Percentiles rank a stretch among this genome's conserved stretches.
Conservation (phyloP, 2,113 vertebrate species). For the Planiliza haematocheilus region DNA sequence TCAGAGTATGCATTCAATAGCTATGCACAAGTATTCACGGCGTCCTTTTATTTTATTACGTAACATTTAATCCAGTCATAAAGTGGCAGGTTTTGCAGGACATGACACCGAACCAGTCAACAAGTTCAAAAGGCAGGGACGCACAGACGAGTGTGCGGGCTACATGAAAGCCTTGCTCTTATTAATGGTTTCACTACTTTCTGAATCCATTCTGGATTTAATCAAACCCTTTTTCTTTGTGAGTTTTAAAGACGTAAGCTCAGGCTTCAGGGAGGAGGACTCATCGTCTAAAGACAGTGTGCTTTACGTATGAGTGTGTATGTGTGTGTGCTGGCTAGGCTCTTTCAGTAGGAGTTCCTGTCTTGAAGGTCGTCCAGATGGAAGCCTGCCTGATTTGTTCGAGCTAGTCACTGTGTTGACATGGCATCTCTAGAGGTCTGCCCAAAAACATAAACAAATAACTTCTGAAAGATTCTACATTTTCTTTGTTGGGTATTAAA, state of each 20-base stretch:
- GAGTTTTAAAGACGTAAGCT: constrained; percentile 48
- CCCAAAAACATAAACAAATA: constrained; percentile 50
- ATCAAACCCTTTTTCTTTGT: constrained; percentile 50
- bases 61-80: constrained; percentile 23
- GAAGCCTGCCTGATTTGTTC: constrained; percentile 41
- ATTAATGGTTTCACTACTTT: constrained; percentile 52
- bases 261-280: constrained; percentile 24
- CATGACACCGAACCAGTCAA: constrained; percentile 51
- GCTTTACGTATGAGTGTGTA: neutral
- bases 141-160: constrained; percentile 32
- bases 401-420: constrained; percentile 37
- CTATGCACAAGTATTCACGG: neutral
- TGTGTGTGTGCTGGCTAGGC: neutral
- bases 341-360: constrained; percentile 23
- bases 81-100: constrained; percentile 38
- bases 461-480: constrained; percentile 21
- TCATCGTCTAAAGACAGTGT: constrained; percentile 23
- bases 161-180: constrained; percentile 50
- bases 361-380: constrained; percentile 48
- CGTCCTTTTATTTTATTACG: constrained; percentile 7
- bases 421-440: constrained; percentile 41
- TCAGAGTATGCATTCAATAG: neutral
- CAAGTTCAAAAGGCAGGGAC: constrained; percentile 40
- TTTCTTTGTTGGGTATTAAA: constrained; percentile 36
- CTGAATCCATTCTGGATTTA: constrained; percentile 50